Conservation (phyloP, 1,140 invertebrate species). For the Drusus annulatus region DNA sequence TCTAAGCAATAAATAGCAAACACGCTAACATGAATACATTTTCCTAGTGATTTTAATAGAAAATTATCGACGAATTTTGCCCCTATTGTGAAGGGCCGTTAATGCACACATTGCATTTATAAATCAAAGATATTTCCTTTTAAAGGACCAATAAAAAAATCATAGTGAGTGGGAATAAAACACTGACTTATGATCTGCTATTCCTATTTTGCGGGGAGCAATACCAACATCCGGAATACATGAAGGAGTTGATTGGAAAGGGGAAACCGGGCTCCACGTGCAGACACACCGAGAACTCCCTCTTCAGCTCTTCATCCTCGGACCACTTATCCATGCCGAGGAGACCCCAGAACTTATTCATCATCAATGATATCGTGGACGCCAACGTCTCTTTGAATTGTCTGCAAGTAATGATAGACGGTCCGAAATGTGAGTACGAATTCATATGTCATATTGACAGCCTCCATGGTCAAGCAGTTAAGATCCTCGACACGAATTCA, state of each 20-base stretch:
- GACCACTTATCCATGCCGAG: slow-evolving; percentile 55
- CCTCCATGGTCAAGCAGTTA: too few species aligned
- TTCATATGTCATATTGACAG: too few species aligned
- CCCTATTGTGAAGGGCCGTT: too few species aligned
- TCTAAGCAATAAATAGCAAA: too few species aligned
- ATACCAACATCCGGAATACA: slow-evolving; percentile 72
- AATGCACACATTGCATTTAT: too few species aligned
- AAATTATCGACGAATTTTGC: too few species aligned
- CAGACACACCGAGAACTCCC: neutral
- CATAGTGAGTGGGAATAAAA: slow-evolving; percentile 68
- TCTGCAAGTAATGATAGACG: slow-evolving; percentile 65
- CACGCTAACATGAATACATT: too few species aligned
- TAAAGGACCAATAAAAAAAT: slow-evolving; percentile 73
- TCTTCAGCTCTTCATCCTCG: neutral
- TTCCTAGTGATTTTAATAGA: too few species aligned
- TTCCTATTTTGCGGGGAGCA: slow-evolving; percentile 75
- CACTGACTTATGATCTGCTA: slow-evolving; percentile 75
- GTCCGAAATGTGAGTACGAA: slow-evolving; percentile 57
- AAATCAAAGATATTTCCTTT: neutral
- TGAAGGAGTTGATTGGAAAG: slow-evolving; percentile 60
- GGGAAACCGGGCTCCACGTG: neutral
- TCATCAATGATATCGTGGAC: slow-evolving; percentile 73
- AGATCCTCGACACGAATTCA: too few species aligned
- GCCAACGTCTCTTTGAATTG: slow-evolving; percentile 68
- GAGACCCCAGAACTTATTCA: slow-evolving; percentile 73